These are phyloP conservation scores for Telmatochromis sp. DNA, from an alignment of 2,113 vertebrate genomes.

Conservation along the genomic window DNA sequence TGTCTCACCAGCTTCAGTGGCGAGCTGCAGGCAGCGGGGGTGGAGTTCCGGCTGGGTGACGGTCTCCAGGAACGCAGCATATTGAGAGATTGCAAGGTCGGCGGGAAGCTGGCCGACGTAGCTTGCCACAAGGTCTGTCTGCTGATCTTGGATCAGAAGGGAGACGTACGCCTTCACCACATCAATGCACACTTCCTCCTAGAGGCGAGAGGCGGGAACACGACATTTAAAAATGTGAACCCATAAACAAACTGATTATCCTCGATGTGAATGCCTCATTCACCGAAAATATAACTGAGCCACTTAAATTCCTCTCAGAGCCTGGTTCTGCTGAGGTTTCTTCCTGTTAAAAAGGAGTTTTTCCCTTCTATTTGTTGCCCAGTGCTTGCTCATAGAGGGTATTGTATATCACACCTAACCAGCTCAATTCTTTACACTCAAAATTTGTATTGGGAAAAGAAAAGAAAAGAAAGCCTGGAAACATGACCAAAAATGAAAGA, in stretches of 20 bases:
- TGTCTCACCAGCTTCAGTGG: conserved; percentile 82
- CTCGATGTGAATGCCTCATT: background rate
- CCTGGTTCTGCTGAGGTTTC: background rate
- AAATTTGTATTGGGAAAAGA: background rate
- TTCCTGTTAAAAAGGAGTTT: background rate
- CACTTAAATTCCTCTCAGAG: background rate
- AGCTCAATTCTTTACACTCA: background rate
- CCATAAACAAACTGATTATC: background rate
- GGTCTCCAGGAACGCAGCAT: conserved; percentile 85
- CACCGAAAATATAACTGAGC: background rate
- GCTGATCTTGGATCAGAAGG: conserved; percentile 81
- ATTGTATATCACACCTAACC: background rate
- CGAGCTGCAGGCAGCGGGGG: conserved; percentile 84
- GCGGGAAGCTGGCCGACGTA: conserved; percentile 88
- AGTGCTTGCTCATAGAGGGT: too few species aligned
- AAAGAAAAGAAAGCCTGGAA: background rate
- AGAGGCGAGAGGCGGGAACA: background rate
- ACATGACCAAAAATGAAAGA: background rate
- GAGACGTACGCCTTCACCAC: conserved; percentile 82
- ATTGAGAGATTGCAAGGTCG: conserved; percentile 80
- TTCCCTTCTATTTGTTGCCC: too few species aligned
- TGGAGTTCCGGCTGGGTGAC: conserved; percentile 83
- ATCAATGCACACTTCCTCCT: conserved; percentile 87
- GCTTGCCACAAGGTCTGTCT: conserved; percentile 84
- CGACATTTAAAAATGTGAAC: background rate